A percentile compares a stretch with the other conserved stretches of the same genome.
Evolutionary conservation across 1,140 invertebrate species (phyloP).

Genomic region (Hermetia illucens): DNA sequence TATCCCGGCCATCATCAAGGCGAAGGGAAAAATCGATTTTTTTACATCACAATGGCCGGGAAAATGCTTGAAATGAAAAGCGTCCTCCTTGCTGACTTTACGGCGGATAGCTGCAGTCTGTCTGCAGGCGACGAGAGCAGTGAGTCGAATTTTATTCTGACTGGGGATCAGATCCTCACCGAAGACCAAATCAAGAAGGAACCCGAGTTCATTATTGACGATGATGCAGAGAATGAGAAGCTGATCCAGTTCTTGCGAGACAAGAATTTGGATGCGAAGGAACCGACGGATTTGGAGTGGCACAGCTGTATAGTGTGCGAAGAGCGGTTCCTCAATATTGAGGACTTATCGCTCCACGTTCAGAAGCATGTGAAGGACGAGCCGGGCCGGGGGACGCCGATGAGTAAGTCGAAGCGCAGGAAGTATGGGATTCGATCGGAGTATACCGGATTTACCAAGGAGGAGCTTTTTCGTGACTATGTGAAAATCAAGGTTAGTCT

Average conservation of each 20-base stretch:
- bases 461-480: neutral
- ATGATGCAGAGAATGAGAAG: neutral
- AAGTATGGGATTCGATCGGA: neutral
- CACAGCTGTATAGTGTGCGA: neutral
- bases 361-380: neutral
- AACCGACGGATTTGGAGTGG: neutral
- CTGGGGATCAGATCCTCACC: neutral
- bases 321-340: neutral
- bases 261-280: neutral
- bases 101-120: neutral
- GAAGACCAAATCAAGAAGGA: neutral
- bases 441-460: neutral
- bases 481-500: neutral
- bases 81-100: neutral
- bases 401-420: neutral
- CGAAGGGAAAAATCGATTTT: neutral
- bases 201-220: neutral
- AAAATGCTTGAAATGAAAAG: slow-evolving; percentile 1
- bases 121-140: neutral
- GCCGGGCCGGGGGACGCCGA: neutral
- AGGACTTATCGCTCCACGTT: neutral
- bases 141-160: too few species aligned
- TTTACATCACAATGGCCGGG: neutral
- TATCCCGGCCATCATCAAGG: too few species aligned
- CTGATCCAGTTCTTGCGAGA: neutral